Evolutionary conservation across 2,888 invertebrate genomes (phyloP), one percentile per base, ranked within the genome.

Genomic region (Phaedon cochleariae): DNA sequence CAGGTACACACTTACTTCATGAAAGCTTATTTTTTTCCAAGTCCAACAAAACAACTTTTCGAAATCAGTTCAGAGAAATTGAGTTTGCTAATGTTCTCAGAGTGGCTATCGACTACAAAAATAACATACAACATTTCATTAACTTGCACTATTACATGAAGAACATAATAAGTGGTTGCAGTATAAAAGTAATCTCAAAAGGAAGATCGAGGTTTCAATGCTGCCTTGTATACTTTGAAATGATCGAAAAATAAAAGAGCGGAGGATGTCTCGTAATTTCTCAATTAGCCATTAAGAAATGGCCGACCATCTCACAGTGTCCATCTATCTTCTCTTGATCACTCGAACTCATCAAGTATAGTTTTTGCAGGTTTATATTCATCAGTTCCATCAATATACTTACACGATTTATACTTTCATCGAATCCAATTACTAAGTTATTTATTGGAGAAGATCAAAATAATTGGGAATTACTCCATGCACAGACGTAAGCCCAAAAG

Each of bases 161-260:
- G 45, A 20, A 57, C 26, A 15, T 57, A 57, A 57, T 57, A 26
- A 57, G 57, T 57, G 57, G 57, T 57, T 57, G 57, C 45, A 45
- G 41, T 57, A 45, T 41, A n/a, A 41, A 41, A 41, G 41, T n/a
- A 41, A 41, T 41, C n/a, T 41, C 9, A 34, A 41, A 41, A 41
- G 41, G 15, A 7, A 26, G 26, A 26, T 26, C 26, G 26, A 5
- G 26, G 26, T 26, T 26, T 26, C 26, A 26, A 7, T 26, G 26
- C 26, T 26, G 26, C 3, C 26, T 26, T 3, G 26, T 26, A 5
- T 26, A 5, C 26, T 26, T 7, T 26, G 26, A 7, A 26, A 26
- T 41, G 15, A 2, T 41, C 2, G 15, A 15, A 41, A 41, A 41
- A 41, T 41, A 41, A 41, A 41, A n/a, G 41, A 41, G 2, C 15